Conservation (phyloP, 2,888 invertebrate species). For the Nycteola revayana region DNA sequence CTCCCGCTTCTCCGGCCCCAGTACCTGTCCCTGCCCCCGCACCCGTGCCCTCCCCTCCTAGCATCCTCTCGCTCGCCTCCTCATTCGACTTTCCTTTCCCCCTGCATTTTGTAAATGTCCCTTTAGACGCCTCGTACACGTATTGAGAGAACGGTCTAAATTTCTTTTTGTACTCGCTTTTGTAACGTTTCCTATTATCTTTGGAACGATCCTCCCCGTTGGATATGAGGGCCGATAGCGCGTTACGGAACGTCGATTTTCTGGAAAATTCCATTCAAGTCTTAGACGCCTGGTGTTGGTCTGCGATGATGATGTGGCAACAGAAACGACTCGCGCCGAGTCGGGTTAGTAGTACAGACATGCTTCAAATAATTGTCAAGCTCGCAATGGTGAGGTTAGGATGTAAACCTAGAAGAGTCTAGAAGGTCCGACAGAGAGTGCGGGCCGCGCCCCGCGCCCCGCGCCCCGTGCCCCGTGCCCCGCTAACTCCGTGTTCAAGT, state of each 20-base stretch:
- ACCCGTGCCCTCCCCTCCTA: conserved; percentile 50
- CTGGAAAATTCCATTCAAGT: conserved; percentile 81
- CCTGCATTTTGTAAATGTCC: conserved; percentile 84
- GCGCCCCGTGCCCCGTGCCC: conserved; percentile 52
- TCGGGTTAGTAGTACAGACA: conserved; percentile 76
- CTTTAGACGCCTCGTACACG: conserved; percentile 87
- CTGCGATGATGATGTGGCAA: conserved; percentile 75
- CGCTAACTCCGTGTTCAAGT: conserved; percentile 60
- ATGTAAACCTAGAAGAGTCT: conserved; percentile 74
- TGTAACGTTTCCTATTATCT: conserved; percentile 85
- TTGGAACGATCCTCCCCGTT: conserved; percentile 83
- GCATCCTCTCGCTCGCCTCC: conserved; percentile 78
- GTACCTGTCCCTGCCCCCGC: conserved; percentile 45
- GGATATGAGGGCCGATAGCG: conserved; percentile 82
- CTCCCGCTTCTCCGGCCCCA: conserved; percentile 55
- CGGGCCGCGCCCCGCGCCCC: conserved; percentile 45
- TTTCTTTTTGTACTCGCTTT: conserved; percentile 91
- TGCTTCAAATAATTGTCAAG: conserved; percentile 79
- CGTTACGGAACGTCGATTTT: conserved; percentile 83
- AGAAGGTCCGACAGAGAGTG: conserved; percentile 63
- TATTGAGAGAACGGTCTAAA: conserved; percentile 91
- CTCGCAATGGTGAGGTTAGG: conserved; percentile 79
- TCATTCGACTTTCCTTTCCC: conserved; percentile 84
- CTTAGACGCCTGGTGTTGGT: conserved; percentile 71
- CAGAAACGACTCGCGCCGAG: conserved; percentile 77